phyloP scores from a whole-genome alignment of 1,140 invertebrate genomes.

The Neodiprion virginianus region DNA sequence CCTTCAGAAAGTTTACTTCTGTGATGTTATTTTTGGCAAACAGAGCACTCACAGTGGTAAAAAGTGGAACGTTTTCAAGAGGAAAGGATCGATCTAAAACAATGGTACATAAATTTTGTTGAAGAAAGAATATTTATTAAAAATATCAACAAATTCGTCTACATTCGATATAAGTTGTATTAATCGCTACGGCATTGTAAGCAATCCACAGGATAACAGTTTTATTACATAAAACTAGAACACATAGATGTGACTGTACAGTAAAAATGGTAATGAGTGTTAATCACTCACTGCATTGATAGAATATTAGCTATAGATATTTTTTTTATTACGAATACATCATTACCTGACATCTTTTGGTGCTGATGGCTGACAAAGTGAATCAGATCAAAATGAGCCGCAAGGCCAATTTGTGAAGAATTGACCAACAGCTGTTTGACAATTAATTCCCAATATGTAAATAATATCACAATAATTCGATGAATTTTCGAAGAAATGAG shows the following conservation, averaged over 20 bases:
- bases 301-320: not conserved
- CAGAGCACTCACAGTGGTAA: too few relatives aligned
- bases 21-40: too few relatives aligned
- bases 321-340: not conserved
- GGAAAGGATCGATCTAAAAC: not conserved
- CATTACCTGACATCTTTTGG: not conserved
- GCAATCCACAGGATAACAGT: not conserved
- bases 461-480: conserved; percentile 5
- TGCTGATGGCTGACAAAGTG: too few relatives aligned
- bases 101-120: not conserved
- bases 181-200: not conserved
- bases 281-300: not conserved
- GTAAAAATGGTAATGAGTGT: not conserved
- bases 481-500: not conserved
- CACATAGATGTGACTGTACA: not conserved
- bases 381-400: too few relatives aligned
- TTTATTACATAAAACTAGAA: not conserved
- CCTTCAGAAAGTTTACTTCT: too few relatives aligned
- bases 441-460: not conserved
- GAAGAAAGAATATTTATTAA: conserved; percentile 6
- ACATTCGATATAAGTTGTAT: not conserved
- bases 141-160: not conserved
- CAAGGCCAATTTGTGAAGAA: too few relatives aligned
- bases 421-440: not conserved
- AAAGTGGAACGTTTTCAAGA: not conserved